These are phyloP conservation scores for Platycnemis pennipes DNA, from an alignment of 2,888 invertebrate species.

Conservation along the genomic window DNA sequence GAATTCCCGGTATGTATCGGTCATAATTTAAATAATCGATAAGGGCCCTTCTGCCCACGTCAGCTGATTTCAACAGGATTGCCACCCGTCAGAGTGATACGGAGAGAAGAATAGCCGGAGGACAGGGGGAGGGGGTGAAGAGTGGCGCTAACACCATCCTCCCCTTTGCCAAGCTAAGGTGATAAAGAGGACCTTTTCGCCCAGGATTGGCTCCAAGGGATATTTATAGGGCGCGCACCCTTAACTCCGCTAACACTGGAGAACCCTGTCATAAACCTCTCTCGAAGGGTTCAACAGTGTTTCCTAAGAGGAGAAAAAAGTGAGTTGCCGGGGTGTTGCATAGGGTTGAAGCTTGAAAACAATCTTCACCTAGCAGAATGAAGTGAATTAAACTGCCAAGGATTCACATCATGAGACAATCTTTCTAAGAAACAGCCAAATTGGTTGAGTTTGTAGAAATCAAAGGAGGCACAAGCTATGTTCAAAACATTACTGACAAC, in stretches of 20 bases:
- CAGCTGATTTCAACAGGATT: conserved; percentile 22
- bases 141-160: background rate
- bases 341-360: too few species aligned
- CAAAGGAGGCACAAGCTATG: too few species aligned
- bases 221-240: background rate
- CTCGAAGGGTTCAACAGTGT: background rate
- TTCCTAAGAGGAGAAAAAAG: too few species aligned
- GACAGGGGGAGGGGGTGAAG: background rate
- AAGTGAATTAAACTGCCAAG: too few species aligned
- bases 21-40: background rate
- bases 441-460: too few species aligned
- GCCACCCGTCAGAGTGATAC: background rate
- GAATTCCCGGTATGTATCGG: conserved; percentile 5
- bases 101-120: background rate
- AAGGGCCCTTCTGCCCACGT: background rate
- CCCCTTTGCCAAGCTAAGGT: background rate
- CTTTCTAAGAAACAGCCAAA: too few species aligned
- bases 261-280: background rate
- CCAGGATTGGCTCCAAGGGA: background rate
- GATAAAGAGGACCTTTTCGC: background rate
- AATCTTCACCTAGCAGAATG: too few species aligned
- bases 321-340: too few species aligned
- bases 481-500: too few species aligned
- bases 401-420: too few species aligned
- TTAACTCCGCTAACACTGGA: background rate